phyloP scores from a whole-genome alignment of 2,888 invertebrate genomes.

The Crematogaster levior region DNA sequence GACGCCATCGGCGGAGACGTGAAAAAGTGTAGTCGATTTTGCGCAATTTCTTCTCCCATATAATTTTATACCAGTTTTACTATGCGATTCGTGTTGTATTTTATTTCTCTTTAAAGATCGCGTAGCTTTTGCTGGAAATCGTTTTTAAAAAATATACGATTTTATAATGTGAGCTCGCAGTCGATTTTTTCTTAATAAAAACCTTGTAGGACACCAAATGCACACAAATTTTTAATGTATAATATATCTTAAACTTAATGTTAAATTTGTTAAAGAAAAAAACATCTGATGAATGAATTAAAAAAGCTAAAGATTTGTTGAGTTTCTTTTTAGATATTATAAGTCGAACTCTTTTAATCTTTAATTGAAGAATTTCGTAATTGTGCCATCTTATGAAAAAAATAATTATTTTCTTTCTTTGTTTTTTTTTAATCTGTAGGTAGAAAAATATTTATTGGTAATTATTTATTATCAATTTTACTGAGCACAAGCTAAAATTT shows the following conservation, averaged over 20 bases:
- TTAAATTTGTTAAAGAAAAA: not conserved
- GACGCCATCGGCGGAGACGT: slow-evolving; percentile 37
- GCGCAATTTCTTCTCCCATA: slow-evolving; percentile 41
- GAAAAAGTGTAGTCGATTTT: slow-evolving; percentile 49
- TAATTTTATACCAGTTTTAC: slow-evolving; percentile 35
- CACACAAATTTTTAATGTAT: not conserved
- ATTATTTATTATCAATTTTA: slow-evolving; percentile 20
- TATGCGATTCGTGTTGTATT: slow-evolving; percentile 7
- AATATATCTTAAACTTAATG: not conserved
- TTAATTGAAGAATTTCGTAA: not conserved
- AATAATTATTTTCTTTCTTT: not conserved
- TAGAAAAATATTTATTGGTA: not conserved
- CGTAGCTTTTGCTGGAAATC: not conserved
- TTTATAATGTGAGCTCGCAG: not conserved
- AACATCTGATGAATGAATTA: no score
- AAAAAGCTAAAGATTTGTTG: not conserved
- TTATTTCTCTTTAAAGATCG: slow-evolving; percentile 7
- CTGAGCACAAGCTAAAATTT: slow-evolving; percentile 1
- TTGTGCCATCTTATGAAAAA: not conserved
- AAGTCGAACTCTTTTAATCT: not conserved
- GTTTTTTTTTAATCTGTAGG: not conserved
- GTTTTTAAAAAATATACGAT: not conserved
- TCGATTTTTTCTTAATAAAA: not conserved
- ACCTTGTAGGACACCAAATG: not conserved
- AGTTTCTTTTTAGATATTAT: not conserved